phyloP scores from a whole-genome alignment of 2,888 invertebrate genomes.

The Metacarcinus magister region DNA sequence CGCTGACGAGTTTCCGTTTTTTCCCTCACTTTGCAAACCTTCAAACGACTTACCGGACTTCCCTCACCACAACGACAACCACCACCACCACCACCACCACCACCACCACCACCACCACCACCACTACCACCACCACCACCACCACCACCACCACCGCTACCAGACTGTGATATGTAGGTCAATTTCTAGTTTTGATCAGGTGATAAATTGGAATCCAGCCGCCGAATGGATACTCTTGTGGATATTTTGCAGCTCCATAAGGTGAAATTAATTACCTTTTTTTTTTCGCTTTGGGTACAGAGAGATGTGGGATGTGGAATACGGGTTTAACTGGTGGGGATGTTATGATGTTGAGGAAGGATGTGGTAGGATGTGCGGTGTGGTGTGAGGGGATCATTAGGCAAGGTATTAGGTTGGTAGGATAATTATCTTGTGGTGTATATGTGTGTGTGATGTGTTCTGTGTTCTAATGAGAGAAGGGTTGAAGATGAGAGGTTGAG shows the following conservation, averaged over 20 bases:
- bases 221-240: neutral
- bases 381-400: too few relatives aligned
- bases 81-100: too few relatives aligned
- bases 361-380: too few relatives aligned
- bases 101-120: too few relatives aligned
- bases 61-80: too few relatives aligned
- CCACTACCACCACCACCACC: neutral
- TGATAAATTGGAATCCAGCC: neutral
- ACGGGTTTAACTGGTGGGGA: neutral
- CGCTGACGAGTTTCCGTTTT: neutral
- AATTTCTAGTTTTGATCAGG: constrained; percentile 3
- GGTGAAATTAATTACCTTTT: neutral
- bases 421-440: too few relatives aligned
- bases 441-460: too few relatives aligned
- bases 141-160: neutral
- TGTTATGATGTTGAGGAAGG: too few relatives aligned
- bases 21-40: neutral
- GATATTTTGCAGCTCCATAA: neutral
- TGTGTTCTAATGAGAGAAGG: too few relatives aligned
- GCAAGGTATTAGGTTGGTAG: too few relatives aligned
- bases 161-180: neutral
- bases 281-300: neutral
- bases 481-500: too few relatives aligned
- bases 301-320: neutral
- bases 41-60: too few relatives aligned